Evolutionary conservation across 2,888 invertebrate genomes (phyloP).

Genomic region (Hedya salicella): DNA sequence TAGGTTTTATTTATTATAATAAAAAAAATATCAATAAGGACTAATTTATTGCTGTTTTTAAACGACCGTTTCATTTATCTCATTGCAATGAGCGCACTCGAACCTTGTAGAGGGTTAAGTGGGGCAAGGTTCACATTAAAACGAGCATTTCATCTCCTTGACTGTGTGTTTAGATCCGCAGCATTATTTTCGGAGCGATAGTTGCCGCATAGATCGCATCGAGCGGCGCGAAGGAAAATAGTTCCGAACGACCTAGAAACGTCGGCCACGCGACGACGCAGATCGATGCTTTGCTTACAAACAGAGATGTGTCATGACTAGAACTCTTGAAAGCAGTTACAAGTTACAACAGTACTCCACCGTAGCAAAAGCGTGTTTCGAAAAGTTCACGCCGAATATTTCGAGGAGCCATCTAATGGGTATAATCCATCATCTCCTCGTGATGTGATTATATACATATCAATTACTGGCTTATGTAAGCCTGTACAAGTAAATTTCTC

Average conservation of each 20-base stretch:
- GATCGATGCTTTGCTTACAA: conserved; percentile 55
- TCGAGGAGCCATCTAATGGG: conserved; percentile 28
- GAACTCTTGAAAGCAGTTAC: conserved; percentile 30
- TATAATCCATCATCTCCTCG: conserved; percentile 40
- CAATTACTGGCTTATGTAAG: conserved; percentile 38
- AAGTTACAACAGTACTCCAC: conserved; percentile 25
- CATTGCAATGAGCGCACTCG: conserved; percentile 15
- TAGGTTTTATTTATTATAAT: conserved; percentile 15
- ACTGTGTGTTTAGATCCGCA: conserved; percentile 54
- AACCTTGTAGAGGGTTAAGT: conserved; percentile 43
- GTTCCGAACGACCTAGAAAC: conserved; percentile 69
- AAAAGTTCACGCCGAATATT: conserved; percentile 41
- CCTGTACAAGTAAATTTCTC: conserved; percentile 26
- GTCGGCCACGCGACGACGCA: conserved; percentile 59
- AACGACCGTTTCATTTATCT: conserved; percentile 11
- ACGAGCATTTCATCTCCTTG: conserved; percentile 54
- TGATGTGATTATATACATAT: conserved; percentile 42
- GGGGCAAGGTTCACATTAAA: conserved; percentile 41
- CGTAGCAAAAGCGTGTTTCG: conserved; percentile 28
- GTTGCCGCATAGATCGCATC: conserved; percentile 35
- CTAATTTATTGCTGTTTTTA: conserved; percentile 20
- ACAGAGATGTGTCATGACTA: conserved; percentile 42
- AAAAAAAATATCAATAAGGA: background rate
- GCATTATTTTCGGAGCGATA: conserved; percentile 54
- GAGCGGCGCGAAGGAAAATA: conserved; percentile 56